phyloP scores from a whole-genome alignment of 2,797 vertebrate species.

The Spea hammondii region DNA sequence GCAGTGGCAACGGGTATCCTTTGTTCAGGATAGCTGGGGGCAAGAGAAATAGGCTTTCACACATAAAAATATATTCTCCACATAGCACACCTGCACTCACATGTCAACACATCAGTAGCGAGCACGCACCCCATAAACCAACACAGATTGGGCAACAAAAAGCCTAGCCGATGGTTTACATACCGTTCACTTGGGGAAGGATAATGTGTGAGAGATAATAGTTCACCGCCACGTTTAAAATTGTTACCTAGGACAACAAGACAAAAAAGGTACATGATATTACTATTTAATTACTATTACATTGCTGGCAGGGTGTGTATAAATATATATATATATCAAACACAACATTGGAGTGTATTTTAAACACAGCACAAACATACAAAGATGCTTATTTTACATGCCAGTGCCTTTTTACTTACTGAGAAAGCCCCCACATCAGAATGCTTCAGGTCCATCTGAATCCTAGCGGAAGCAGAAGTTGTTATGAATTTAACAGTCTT shows the following conservation, averaged over 20 bases:
- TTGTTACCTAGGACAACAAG: conserved; percentile 56
- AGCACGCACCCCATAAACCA: too few relatives aligned
- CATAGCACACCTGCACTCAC: too few relatives aligned
- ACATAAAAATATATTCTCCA: background rate
- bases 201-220: conserved; percentile 47
- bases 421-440: conserved; percentile 65
- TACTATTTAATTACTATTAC: background rate
- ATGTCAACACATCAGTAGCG: too few relatives aligned
- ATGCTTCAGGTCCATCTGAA: conserved; percentile 65
- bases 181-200: conserved; percentile 63
- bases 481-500: too few relatives aligned
- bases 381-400: too few relatives aligned
- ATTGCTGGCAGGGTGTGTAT: too few relatives aligned
- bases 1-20: conserved; percentile 66
- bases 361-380: too few relatives aligned
- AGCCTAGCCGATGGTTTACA: conserved; percentile 36
- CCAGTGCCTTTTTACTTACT: conserved; percentile 57
- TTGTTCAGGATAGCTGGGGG: conserved; percentile 58
- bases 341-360: too few relatives aligned
- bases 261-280: background rate
- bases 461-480: conserved; percentile 52
- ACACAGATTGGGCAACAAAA: too few relatives aligned
- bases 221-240: conserved; percentile 62
- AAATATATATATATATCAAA: too few relatives aligned
- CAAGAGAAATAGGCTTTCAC: conserved; percentile 7